Percentiles rank a stretch among this genome's conserved stretches.
Evolutionary conservation across 2,797 vertebrate species (phyloP).

Genomic region (Cyprinodon diabolis): DNA sequence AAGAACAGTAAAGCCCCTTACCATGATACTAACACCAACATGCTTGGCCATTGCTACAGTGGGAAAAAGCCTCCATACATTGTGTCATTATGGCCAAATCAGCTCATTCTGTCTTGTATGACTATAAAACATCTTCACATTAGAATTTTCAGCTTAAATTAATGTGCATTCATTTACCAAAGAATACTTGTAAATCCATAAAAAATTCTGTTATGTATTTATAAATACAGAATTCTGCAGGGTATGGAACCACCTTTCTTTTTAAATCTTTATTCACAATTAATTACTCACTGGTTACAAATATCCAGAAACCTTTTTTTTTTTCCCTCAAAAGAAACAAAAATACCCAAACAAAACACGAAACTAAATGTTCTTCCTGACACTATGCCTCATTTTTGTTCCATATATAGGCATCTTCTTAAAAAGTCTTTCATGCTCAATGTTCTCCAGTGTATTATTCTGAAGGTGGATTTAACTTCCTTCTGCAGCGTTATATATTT

Average conservation of each 20-base stretch:
- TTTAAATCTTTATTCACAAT: conserved; percentile 63
- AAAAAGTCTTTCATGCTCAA: conserved; percentile 46
- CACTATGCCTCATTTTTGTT: neutral
- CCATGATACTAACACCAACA: neutral
- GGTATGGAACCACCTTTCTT: conserved; percentile 61
- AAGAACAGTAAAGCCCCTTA: neutral
- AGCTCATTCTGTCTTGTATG: neutral
- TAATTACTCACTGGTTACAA: conserved; percentile 64
- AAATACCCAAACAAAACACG: conserved; percentile 44
- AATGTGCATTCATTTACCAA: neutral
- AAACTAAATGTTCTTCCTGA: neutral
- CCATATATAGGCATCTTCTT: conserved; percentile 26
- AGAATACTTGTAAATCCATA: neutral
- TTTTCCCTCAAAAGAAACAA: conserved; percentile 30
- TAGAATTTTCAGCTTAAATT: neutral
- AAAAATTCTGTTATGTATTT: neutral
- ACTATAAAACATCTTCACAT: neutral
- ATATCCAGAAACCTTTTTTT: conserved; percentile 59
- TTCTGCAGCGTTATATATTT: conserved; percentile 13
- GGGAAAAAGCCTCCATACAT: neutral
- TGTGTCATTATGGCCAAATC: neutral
- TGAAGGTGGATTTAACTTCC: conserved; percentile 11
- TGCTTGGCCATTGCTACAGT: neutral
- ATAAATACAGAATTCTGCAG: conserved; percentile 28
- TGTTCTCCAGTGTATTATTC: conserved; percentile 29